A percentile compares a stretch with the other conserved stretches of the same genome.
phyloP scores from a whole-genome alignment of 1,140 invertebrate genomes.

The Teleopsis dalmanni region DNA sequence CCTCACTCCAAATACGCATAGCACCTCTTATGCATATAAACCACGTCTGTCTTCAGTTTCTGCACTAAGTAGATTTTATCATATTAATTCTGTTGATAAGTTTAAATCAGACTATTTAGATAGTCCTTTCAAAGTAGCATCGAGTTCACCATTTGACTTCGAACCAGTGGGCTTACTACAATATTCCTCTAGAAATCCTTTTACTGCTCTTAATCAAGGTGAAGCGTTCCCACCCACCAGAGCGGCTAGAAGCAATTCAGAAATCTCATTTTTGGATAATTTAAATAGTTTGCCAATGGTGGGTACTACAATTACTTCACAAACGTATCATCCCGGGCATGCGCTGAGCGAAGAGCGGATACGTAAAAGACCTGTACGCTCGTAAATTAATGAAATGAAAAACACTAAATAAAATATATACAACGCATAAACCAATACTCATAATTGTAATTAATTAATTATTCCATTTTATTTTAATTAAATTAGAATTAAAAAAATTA shows the following conservation, averaged over 20 bases:
- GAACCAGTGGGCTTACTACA: constrained; percentile 27
- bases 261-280: constrained; percentile 32
- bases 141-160: constrained; percentile 24
- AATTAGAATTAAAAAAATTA: no score
- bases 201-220: constrained; percentile 36
- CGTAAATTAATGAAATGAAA: no score
- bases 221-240: constrained; percentile 37
- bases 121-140: background rate
- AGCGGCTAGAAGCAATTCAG: constrained; percentile 23
- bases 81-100: constrained; percentile 10
- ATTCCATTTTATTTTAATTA: no score
- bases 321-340: no score
- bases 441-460: no score
- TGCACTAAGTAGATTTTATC: constrained; percentile 8
- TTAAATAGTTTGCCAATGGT: no score
- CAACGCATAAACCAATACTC: no score
- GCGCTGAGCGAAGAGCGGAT: no score
- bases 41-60: constrained; percentile 11
- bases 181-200: constrained; percentile 28
- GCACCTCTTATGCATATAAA: background rate
- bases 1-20: constrained; percentile 17
- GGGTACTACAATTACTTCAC: no score
- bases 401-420: no score
- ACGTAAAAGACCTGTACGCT: no score
- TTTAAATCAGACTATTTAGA: constrained; percentile 6